These are phyloP conservation scores for Tauraco hartlaubi DNA, from an alignment of 2,797 vertebrate genomes.

Conservation along the genomic window DNA sequence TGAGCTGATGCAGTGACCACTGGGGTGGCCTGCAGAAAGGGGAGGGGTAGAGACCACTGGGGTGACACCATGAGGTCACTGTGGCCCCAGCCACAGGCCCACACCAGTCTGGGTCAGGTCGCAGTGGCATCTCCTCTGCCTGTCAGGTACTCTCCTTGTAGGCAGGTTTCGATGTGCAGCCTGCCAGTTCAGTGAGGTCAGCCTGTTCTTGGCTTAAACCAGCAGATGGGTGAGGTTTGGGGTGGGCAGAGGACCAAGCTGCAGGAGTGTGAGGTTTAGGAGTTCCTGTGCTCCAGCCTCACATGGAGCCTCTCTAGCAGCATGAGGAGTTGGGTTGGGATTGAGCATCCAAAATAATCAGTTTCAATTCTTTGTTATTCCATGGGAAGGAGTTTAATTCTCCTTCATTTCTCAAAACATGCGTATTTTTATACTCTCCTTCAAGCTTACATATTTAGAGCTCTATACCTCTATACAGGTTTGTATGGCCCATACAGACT, in stretches of 20 bases:
- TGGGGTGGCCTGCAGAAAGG: background rate
- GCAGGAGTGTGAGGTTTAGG: background rate
- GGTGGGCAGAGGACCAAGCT: background rate
- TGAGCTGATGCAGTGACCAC: background rate
- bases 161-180: background rate
- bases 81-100: accelerated
- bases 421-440: background rate
- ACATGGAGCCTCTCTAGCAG: background rate
- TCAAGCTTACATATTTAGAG: background rate
- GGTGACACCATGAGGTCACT: background rate
- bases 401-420: background rate
- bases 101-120: no score
- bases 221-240: background rate
- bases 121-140: background rate
- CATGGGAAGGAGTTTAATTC: background rate
- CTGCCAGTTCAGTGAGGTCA: accelerated
- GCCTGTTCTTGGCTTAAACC: background rate
- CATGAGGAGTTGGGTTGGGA: background rate
- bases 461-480: background rate
- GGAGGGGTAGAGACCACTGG: background rate
- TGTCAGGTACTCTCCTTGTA: background rate
- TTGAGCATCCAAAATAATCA: background rate
- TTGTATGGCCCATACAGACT: background rate
- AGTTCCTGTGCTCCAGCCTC: background rate
- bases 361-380: background rate